Conservation (phyloP, 2,113 vertebrate genomes). For the Potamarius usumacintae region DNA sequence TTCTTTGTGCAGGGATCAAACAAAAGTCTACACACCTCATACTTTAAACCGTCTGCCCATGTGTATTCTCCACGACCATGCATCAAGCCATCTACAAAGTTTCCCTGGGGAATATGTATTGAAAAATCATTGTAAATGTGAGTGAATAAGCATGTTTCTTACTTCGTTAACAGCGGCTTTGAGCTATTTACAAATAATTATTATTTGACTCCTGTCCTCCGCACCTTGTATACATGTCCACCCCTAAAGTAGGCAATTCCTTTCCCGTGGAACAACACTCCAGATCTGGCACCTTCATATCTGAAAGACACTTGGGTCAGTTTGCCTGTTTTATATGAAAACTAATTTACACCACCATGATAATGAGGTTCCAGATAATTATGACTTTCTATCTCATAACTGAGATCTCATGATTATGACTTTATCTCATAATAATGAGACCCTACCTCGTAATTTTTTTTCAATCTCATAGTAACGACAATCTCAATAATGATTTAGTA, state of each 20-base stretch:
- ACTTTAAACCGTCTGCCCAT: conserved; percentile 80
- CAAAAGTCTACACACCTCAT: conserved; percentile 75
- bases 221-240: conserved; percentile 80
- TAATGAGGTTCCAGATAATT: too few species aligned
- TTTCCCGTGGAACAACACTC: conserved; percentile 77
- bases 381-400: too few species aligned
- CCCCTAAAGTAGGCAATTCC: conserved; percentile 80
- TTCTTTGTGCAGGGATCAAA: not conserved
- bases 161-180: not conserved
- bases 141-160: not conserved
- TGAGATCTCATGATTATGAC: too few species aligned
- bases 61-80: conserved; percentile 81
- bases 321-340: not conserved
- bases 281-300: conserved; percentile 77
- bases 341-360: too few species aligned
- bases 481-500: too few species aligned
- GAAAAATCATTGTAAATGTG: too few species aligned
- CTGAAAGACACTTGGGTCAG: conserved; percentile 61
- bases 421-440: too few species aligned
- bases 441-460: too few species aligned
- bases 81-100: conserved; percentile 85
- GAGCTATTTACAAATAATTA: not conserved
- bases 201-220: not conserved
- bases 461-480: too few species aligned
- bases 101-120: conserved; percentile 74